Base-by-base conservation (phyloP, 2,113 vertebrate genomes). In the Alethe diademata region DNA sequence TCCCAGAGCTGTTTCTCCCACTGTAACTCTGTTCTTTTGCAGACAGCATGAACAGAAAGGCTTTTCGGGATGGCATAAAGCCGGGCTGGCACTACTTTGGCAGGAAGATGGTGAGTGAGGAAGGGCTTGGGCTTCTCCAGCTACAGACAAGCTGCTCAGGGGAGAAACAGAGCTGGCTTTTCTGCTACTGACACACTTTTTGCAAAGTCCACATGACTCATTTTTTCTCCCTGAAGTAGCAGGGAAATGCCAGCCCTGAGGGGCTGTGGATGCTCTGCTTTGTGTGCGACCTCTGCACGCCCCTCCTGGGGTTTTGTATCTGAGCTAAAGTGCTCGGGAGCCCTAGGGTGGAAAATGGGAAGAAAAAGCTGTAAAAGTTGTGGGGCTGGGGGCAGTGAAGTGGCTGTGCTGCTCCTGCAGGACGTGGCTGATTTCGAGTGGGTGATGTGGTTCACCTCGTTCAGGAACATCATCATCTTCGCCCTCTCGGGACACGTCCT, bases 401-500 rank as follows among this genome's bases (percentile, higher is more conserved):
- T 7, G 1, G 47, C 64, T 1, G 36, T 90, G 69, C 61, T 96
- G 67, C 78, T 92, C 87, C 82, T 14, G 0, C 96, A 99, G 99
- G 99, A 99, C 0, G 97, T 98, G 5, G 98, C 99, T 0, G 99
- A 99, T 90, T 98, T 99, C 3, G 99, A 99, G 95, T 99, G 99
- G 99, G 97, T 99, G 95, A 99, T 99, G 99, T 99, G 99, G 99
- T 99, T 99, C 96, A 99, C 98, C 71, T 99, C 98, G 2, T 99
- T 99, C 97, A 98, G 99, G 60, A 98, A 98, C 6, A 51, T 99
- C 97, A 99, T 99, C 95, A 29, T 99, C 85, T 99, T 99, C 3
- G 98, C 98, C 22, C 98, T 99, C 51, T 98, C 98, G 0, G 99
- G 99, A 24, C 99, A 99, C 0, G 97, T 99, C 78, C 98, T 99